These are phyloP conservation scores for Clunio marinus DNA, from an alignment of 2,888 invertebrate genomes.

Conservation along the genomic window DNA sequence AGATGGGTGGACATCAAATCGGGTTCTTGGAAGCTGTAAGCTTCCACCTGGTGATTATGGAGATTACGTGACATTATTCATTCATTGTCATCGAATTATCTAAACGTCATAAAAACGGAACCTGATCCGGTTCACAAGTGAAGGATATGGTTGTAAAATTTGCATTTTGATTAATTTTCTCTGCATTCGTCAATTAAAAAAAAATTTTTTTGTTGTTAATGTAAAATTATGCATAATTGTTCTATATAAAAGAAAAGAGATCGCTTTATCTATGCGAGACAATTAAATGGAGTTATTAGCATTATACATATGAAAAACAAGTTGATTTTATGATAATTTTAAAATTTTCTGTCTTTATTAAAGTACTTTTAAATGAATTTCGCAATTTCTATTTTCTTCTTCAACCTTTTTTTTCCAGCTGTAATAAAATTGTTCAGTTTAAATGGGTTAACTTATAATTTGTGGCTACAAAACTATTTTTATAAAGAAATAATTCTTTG, in stretches of 20 bases:
- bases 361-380: too few relatives aligned
- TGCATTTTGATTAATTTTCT: constrained; percentile 39
- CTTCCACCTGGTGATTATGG: constrained; percentile 27
- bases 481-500: constrained; percentile 32
- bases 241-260: too few relatives aligned
- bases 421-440: too few relatives aligned
- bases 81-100: constrained; percentile 37
- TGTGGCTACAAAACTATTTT: too few relatives aligned
- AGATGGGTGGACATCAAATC: not conserved
- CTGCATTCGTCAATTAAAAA: constrained; percentile 29
- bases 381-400: not conserved
- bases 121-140: not conserved
- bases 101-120: constrained; percentile 10
- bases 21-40: not conserved
- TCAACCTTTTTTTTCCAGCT: too few relatives aligned
- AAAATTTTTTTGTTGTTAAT: not conserved
- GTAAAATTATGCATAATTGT: too few relatives aligned
- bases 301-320: too few relatives aligned
- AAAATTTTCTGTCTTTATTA: too few relatives aligned
- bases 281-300: too few relatives aligned
- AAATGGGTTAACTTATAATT: not conserved
- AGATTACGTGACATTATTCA: constrained; percentile 38
- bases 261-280: too few relatives aligned
- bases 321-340: too few relatives aligned
- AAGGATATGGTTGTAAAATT: constrained; percentile 32